Evolutionary conservation across 2,113 vertebrate species (phyloP), one percentile per base, ranked within the genome.

Genomic region (Daboia siamensis): DNA sequence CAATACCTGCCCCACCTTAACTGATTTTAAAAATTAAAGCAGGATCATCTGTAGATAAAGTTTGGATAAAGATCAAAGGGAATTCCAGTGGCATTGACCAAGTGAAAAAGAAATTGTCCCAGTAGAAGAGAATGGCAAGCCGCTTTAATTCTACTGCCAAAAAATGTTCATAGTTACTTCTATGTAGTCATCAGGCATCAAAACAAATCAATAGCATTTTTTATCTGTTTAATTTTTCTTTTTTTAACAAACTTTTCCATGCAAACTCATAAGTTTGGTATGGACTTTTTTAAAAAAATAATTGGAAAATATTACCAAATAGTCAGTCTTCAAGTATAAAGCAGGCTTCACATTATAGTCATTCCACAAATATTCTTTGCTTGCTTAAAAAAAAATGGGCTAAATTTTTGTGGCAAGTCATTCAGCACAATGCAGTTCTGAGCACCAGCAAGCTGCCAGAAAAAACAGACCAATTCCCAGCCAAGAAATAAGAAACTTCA

Each of bases 371-470:
- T 96, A 95, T 95, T 95, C 94, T 94, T 93, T 86, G 91, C 92
- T 95, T 94, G 88, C 94, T 97, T 93, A 54, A 94, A 86, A 3
- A 39, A 44, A 86, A 94, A 94, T 94, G 95, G 96, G 97, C 97
- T 97, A 97, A 96, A 93, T 93, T 0, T 96, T 96, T 97, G 97
- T 97, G 97, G 97, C 97, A 97, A 74, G 93, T 88, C 94, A 1
- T 93, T 94, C 59, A 1, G 88, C 93, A 95, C 93, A 91, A 93
- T 93, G 95, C 29, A 90, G 97, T 15, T 33, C 94, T 92, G 90
- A 88, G 94, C 92, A 88, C 48, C 93, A 86, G 91, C 5, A 24
- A 5, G 93, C 92, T 96, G 96, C 96, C 97, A 97, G 96, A 95
- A 96, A 95, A 96, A 96, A 94, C 95, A 96, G 97, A 96, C 97